phyloP scores from a whole-genome alignment of 2,113 vertebrate species.

The Passerina amoena region DNA sequence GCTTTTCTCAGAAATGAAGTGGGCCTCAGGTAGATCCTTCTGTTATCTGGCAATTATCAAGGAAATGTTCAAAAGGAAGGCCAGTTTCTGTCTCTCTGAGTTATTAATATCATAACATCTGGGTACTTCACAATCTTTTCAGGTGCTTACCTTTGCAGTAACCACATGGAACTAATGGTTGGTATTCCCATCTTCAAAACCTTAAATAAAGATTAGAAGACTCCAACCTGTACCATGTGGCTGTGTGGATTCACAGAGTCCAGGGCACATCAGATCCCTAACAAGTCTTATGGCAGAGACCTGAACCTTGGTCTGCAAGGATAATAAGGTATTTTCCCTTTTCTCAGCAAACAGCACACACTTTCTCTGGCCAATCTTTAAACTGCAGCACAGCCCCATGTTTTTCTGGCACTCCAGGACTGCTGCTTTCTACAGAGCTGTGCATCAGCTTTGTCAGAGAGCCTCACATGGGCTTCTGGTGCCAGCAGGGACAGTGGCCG shows the following conservation, averaged over 20 bases:
- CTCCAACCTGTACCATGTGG: fast-evolving
- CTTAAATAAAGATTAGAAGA: neutral
- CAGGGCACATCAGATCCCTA: neutral
- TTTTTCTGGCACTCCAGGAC: neutral
- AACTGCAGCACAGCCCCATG: neutral
- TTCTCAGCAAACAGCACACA: neutral
- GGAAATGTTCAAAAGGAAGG: neutral
- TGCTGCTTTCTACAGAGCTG: neutral
- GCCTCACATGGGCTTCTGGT: neutral
- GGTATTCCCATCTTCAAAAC: neutral
- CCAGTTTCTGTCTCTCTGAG: neutral
- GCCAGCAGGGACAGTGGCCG: neutral
- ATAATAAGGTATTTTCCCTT: fast-evolving
- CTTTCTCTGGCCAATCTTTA: neutral
- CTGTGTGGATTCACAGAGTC: neutral
- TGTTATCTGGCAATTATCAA: neutral
- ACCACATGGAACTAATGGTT: neutral
- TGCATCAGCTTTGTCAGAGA: neutral
- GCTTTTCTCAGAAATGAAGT: constrained; percentile 27
- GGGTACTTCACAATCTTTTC: neutral
- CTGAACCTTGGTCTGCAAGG: neutral
- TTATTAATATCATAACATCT: neutral
- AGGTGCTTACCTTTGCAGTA: neutral
- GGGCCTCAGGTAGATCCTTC: neutral
- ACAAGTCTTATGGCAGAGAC: neutral